Evolutionary conservation across 2,797 vertebrate species (phyloP).

Genomic region (Passerculus sandwichensis): DNA sequence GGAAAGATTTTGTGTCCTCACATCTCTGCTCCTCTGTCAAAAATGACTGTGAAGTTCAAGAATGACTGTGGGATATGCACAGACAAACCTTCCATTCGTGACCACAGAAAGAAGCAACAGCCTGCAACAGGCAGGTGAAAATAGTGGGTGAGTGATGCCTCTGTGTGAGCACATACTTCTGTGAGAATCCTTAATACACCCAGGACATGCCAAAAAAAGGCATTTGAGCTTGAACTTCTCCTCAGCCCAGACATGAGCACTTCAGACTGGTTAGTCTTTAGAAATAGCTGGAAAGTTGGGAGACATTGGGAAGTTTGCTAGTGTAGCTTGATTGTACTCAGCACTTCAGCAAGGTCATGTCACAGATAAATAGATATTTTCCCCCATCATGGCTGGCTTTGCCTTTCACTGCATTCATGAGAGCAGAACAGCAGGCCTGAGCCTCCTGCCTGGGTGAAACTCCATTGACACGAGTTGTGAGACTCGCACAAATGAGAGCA

Average conservation of each 20-base stretch:
- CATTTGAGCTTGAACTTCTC: not conserved
- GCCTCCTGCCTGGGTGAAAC: not conserved
- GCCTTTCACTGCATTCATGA: not conserved
- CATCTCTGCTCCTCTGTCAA: not conserved
- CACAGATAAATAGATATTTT: not conserved
- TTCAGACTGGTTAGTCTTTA: not conserved
- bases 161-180: not conserved
- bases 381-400: not conserved
- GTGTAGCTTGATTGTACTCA: not conserved
- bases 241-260: not conserved
- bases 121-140: not conserved
- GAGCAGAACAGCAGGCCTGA: not conserved
- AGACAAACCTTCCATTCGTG: not conserved
- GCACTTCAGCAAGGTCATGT: not conserved
- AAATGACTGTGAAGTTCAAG: not conserved
- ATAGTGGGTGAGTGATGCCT: not conserved
- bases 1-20: not conserved
- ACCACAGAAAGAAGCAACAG: not conserved
- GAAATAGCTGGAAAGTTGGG: not conserved
- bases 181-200: accelerated
- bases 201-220: not conserved
- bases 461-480: not conserved
- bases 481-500: not conserved
- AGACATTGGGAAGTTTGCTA: not conserved
- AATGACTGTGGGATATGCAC: not conserved